phyloP scores from a whole-genome alignment of 2,797 vertebrate genomes.

The Dipus sagitta region DNA sequence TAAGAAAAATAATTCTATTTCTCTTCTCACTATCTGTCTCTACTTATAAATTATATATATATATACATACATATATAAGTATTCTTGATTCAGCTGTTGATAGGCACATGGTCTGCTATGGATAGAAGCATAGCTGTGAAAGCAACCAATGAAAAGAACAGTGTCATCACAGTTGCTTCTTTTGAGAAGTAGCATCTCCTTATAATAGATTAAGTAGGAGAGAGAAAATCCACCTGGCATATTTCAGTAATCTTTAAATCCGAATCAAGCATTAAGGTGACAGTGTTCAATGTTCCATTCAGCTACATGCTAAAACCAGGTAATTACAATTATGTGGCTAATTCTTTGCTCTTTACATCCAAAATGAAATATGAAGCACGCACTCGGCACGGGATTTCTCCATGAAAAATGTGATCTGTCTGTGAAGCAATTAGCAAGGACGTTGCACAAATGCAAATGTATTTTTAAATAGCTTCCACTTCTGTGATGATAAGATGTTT shows the following conservation, averaged over 20 bases:
- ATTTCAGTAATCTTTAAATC: no score
- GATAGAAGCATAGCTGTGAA: not conserved
- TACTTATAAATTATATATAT: not conserved
- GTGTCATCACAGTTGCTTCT: not conserved
- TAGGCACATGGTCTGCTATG: no score
- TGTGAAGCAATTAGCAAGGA: not conserved
- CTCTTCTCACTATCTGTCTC: not conserved
- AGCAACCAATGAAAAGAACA: not conserved
- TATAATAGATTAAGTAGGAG: not conserved
- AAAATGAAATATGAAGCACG: not conserved
- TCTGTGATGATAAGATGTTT: not conserved
- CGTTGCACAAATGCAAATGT: not conserved
- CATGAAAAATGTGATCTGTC: not conserved
- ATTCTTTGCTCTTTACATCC: not conserved
- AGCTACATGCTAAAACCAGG: not conserved
- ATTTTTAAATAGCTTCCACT: not conserved
- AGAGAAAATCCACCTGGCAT: not conserved
- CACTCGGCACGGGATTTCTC: not conserved
- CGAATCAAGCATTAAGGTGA: not conserved
- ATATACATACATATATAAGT: no score
- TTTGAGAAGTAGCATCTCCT: not conserved
- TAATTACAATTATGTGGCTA: not conserved
- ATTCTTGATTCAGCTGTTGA: not conserved
- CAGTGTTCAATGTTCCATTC: not conserved
- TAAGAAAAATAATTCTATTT: not conserved